Evolutionary conservation across 2,113 vertebrate genomes (phyloP), one percentile per base, ranked within the genome.

Genomic region (Hippocampus guttulatus): DNA sequence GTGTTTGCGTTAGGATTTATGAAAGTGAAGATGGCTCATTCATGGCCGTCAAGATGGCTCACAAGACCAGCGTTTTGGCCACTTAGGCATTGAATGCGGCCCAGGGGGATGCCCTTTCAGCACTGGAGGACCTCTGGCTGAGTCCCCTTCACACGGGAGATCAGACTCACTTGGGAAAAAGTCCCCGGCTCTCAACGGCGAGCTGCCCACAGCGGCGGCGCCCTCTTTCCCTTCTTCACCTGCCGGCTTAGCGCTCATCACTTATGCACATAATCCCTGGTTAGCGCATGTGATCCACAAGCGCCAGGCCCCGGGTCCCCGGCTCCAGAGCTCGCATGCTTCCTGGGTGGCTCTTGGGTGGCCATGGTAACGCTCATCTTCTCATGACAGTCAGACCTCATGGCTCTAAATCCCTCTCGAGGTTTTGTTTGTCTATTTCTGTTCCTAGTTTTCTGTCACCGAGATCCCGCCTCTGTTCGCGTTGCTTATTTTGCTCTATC

Each of bases 201-300:
- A 75, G 91, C 89, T 94, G 91, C 95, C 93, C 90, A 88, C 93
- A 92, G 88, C 91, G 93, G 95, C 93, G 93, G 93, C 25, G 71
- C 69, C 82, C 76, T 81, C 72, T 83, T 91, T 95, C 92, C 76
- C 89, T 86, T 75, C 88, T 87, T 91, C 90, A 95, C 94, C 94
- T 95, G 94, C 94, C 92, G 90, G 90, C 93, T 93, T 93, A 91
- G 90, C 40, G 88, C 90, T 95, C 95, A 95, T 96, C 95, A 94
- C 84, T 95, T 95, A 95, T 94, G 94, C 94, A 90, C 88, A 88
- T 95, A 95, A 96, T 96, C 94, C 93, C 87, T 89, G 87, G 90
- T 91, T 88, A 87, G 85, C 81, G 88, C 88, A 89, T 89, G 88
- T 88, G 90, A 90, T 87, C 82, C 87, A 81, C 75, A 75, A 79